Evolutionary conservation across 2,113 vertebrate genomes (phyloP).

Genomic region (Indicator maculatus): DNA sequence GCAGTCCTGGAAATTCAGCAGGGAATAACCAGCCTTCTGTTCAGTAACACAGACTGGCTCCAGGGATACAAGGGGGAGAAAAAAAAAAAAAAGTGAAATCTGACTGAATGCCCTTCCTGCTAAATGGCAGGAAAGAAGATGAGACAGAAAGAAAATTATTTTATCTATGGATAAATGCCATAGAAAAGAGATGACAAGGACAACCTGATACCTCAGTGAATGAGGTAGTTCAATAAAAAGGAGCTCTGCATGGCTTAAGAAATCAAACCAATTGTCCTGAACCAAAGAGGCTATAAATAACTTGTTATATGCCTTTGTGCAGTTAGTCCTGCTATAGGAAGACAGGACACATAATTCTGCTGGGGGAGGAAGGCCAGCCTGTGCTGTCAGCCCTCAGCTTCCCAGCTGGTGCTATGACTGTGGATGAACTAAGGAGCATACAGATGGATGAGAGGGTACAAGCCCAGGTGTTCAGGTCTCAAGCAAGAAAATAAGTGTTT

Average conservation of each 20-base stretch:
- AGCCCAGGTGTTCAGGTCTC: neutral
- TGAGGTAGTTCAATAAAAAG: neutral
- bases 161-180: neutral
- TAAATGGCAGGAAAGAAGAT: neutral
- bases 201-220: neutral
- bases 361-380: neutral
- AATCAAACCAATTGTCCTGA: neutral
- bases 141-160: neutral
- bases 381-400: neutral
- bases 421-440: neutral
- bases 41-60: neutral
- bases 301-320: neutral
- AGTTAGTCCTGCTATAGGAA: neutral
- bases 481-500: neutral
- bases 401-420: no score
- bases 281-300: neutral
- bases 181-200: neutral
- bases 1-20: constrained; percentile 15
- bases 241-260: neutral
- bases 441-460: rapidly evolving
- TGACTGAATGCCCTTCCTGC: neutral
- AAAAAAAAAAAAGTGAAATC: neutral
- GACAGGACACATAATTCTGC: no score
- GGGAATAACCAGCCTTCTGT: constrained; percentile 47
- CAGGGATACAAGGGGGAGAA: neutral